Base-by-base conservation (phyloP, 2,888 invertebrate species). In the Macaria liturata region DNA sequence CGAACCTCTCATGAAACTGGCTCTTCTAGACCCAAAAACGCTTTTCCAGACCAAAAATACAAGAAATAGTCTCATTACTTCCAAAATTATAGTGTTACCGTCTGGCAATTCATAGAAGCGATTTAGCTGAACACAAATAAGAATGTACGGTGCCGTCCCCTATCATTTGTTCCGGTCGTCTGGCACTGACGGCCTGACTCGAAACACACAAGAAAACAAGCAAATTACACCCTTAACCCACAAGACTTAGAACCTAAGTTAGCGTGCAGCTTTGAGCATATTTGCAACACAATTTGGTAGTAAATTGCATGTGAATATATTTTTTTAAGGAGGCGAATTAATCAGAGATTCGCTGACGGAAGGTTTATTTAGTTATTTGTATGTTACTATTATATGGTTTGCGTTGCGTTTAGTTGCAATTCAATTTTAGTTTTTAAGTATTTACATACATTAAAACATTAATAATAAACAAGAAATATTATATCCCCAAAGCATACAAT, bases 91-190 rank as follows among this genome's bases (percentile, higher is more conserved):
- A 49, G 57, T 55, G 54, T 53, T 47, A 47, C 47, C 48, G 55
- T 49, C 54, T 32, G 56, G 46, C 54, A 55, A 61, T 61, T 56
- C 63, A 54, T 54, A 64, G 59, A 59, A 61, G 59, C 54, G 66
- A 71, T 68, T 68, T 64, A 66, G 67, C 70, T 65, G 70, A 64
- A 72, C 70, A 63, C 66, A 69, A 73, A 72, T 71, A 75, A 72
- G 68, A 69, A 59, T 67, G 57, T 61, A 67, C 61, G 54, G 69
- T n/a, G n/a, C n/a, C 60, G 72, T 75, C 63, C 67, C 61, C 55
- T 62, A 64, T 57, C 57, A 62, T 72, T 71, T 68, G 68, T 67
- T 66, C 66, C 64, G 53, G 50, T 49, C 55, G 39, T 57, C 68
- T 77, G 74, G 55, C 57, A 52, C 61, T 74, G 76, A 75, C 76